These are phyloP conservation scores for Sigmodon hispidus DNA, from an alignment of 2,113 vertebrate species.

Conservation along the genomic window DNA sequence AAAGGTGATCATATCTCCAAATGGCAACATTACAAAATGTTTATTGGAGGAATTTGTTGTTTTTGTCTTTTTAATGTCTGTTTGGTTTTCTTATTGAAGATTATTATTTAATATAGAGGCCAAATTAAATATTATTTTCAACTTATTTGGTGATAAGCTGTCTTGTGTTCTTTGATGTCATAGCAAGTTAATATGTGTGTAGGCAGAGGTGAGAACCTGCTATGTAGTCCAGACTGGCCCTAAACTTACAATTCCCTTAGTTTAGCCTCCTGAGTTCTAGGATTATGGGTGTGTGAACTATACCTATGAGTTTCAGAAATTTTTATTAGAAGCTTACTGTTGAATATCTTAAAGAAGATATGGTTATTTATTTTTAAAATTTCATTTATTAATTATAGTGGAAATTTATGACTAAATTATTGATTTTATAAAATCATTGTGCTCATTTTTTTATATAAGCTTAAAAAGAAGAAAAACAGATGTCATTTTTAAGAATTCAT, in stretches of 20 bases:
- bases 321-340: conserved; percentile 55
- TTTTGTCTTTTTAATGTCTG: background rate
- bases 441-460: conserved; percentile 76
- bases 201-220: background rate
- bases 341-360: conserved; percentile 27
- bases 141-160: conserved; percentile 48
- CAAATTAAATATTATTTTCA: conserved; percentile 24
- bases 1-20: background rate
- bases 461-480: conserved; percentile 79
- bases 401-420: conserved; percentile 13
- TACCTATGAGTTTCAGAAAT: background rate
- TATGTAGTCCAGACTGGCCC: background rate
- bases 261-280: background rate
- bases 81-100: conserved; percentile 5
- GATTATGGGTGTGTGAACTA: background rate
- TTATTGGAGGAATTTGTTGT: background rate
- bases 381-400: background rate
- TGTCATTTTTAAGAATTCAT: conserved; percentile 69
- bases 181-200: background rate
- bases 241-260: background rate
- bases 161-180: conserved; percentile 27
- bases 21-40: background rate
- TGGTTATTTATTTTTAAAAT: conserved; percentile 54
- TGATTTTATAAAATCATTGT: background rate
- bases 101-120: conserved; percentile 49